Evolutionary conservation across 2,113 vertebrate species (phyloP), one percentile per base, ranked within the genome.

Genomic region (Sceloporus tristichus): DNA sequence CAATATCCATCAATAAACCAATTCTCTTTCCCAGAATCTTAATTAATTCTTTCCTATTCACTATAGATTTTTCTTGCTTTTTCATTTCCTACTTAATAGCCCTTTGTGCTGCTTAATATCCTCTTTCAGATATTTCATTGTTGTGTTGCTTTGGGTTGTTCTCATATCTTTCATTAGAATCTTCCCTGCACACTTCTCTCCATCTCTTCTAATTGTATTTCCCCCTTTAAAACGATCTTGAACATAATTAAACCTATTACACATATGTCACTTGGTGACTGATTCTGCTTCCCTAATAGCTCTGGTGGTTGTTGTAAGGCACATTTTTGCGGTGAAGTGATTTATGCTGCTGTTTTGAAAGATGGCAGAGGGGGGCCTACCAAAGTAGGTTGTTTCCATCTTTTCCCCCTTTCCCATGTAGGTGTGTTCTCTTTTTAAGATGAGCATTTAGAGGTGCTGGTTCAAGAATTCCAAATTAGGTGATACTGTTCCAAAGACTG

Each of bases 61-160:
- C 16, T 68, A 88, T 78, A 70, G 62, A 84, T 78, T 88, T 68
- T 70, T 77, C 56, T 82, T 68, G 9, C 48, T 88, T 85, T 82
- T 76, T 84, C 73, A 88, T 88, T 88, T 88, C 87, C 87, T 83
- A 53, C 29, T 66, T 42, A 78, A 77, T 54, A 77, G 59, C 7
- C 56, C 29, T 53, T 25, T 59, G 56, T 82, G 73, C 3, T 40
- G 23, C 25, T 84, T 54, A 84, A 84, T 84, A 84, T 88, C 81
- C 75, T 77, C 40, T 78, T 78, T 56, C n/a, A 78, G 23, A 78
- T 83, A 21, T 88, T 66, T 82, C 62, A 86, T 80, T 59, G 71
- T 48, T 29, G 62, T 86, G 59, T 66, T 21, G 27, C 40, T 86
- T 54, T 86, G 85, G 65, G 40, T 25, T 56, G 48, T 14, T 71